Percentiles rank a stretch among this genome's conserved stretches.
Evolutionary conservation across 1,140 invertebrate species (phyloP).

Genomic region (Probaryconus sp.): DNA sequence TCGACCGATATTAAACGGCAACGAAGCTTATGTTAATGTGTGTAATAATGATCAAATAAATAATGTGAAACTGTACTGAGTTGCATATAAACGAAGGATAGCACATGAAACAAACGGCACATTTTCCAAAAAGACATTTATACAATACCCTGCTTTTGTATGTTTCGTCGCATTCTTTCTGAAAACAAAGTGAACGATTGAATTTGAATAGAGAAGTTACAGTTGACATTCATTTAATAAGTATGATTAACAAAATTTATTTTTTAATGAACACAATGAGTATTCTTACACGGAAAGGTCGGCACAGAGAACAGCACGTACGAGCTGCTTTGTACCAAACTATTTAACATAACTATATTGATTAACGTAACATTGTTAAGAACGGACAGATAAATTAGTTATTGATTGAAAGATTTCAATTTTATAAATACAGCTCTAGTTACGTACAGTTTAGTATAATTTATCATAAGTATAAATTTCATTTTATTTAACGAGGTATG

Average conservation of each 20-base stretch:
- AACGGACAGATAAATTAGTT: too few species aligned
- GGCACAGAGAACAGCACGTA: conserved; percentile 2
- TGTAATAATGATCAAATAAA: conserved; percentile 70
- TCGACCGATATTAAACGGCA: conserved; percentile 66
- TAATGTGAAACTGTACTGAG: conserved; percentile 68
- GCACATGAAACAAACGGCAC: conserved; percentile 78
- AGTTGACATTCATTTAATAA: not conserved
- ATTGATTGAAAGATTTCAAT: too few species aligned
- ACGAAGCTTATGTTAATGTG: conserved; percentile 70
- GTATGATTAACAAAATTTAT: conserved; percentile 5
- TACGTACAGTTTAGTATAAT: too few species aligned
- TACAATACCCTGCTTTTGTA: conserved; percentile 90
- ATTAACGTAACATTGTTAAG: too few species aligned
- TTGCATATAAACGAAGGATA: conserved; percentile 72
- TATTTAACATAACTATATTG: too few species aligned
- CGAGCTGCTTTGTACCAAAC: too few species aligned
- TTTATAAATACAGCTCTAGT: too few species aligned
- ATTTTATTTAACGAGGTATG: too few species aligned
- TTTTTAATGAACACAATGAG: conserved; percentile 33
- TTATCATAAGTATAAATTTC: too few species aligned
- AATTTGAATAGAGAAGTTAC: conserved; percentile 45
- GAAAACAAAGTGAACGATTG: conserved; percentile 82
- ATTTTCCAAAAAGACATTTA: conserved; percentile 79
- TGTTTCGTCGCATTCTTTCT: conserved; percentile 88
- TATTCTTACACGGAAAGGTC: conserved; percentile 54